These are phyloP conservation scores for Yponomeuta malinellus DNA, from an alignment of 2,888 invertebrate genomes.

Conservation along the genomic window DNA sequence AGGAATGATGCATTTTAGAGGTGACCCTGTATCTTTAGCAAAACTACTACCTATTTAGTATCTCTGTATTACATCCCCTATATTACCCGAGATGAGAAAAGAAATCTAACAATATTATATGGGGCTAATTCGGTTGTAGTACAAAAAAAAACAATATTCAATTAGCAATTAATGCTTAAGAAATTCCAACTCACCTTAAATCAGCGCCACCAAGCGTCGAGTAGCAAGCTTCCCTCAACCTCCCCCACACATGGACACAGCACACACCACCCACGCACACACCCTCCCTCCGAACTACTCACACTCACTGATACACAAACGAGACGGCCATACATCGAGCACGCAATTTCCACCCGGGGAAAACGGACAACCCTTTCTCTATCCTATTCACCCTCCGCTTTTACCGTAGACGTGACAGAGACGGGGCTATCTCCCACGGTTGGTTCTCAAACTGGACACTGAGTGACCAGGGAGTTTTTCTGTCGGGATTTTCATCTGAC, in stretches of 20 bases:
- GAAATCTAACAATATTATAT: too few species aligned
- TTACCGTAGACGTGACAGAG: constrained; percentile 46
- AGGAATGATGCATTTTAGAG: too few species aligned
- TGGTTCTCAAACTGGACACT: constrained; percentile 45
- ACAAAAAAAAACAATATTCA: too few species aligned
- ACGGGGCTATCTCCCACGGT: constrained; percentile 44
- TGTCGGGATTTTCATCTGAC: constrained; percentile 37
- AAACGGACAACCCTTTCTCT: constrained; percentile 64
- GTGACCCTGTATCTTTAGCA: too few species aligned
- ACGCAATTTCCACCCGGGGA: constrained; percentile 54
- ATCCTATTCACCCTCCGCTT: constrained; percentile 59
- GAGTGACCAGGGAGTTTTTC: constrained; percentile 60
- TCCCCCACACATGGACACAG: constrained; percentile 36
- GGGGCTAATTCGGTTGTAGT: too few species aligned
- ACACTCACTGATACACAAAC: constrained; percentile 64
- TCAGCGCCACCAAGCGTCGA: constrained; percentile 64
- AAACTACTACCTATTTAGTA: too few species aligned
- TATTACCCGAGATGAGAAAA: too few species aligned
- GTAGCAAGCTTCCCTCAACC: constrained; percentile 60
- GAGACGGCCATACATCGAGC: constrained; percentile 62
- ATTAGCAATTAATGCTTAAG: too few species aligned
- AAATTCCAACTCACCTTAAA: neutral
- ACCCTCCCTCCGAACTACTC: constrained; percentile 60
- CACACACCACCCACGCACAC: constrained; percentile 31
- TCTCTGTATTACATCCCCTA: too few species aligned